Evolutionary conservation across 1,140 invertebrate genomes (phyloP), one percentile per base, ranked within the genome.

Genomic region (Chrysoperla carnea): DNA sequence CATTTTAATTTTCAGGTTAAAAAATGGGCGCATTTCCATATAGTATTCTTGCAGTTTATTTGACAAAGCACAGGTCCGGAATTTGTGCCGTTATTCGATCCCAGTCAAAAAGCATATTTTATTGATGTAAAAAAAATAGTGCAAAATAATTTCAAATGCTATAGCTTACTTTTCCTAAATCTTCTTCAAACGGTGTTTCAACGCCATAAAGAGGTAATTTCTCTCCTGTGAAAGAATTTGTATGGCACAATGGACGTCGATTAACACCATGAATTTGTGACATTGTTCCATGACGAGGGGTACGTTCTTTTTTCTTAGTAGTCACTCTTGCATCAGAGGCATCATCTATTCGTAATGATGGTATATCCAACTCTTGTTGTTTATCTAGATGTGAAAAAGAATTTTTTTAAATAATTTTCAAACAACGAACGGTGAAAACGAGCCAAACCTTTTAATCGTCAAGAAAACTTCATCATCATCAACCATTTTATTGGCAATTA

Each of bases 301-400:
- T 68, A 29, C 75, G 69, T 44, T 81, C 79, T 52, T 79, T 78
- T 52, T 71, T 72, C 57, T 73, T 61, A 49, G 61, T 65, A 41
- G 63, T 62, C 36, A 70, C 67, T 15, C 57, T 47, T 15, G 60
- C 55, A 48, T 72, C 68, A 12, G 67, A 61, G 17, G 67, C 72
- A 61, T 85, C 86, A 53, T 87, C 85, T 45, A 80, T 75, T 52
- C 81, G 76, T 48, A 92, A 61, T 14, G 82, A 83, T 28, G 90
- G 89, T 48, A 96, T 62, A 62, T 96, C 92, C 53, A 95, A 68
- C 59, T 95, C 91, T 65, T 95, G 90, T 64, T 94, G 89, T 66
- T 95, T 94, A 65, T 95, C 91, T 94, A 69, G 5, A 68, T 67
- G 44, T 48, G 41, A 55, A 48, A 39, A 47, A 23, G 17, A 23